Percentiles rank a stretch among this genome's conserved stretches.
Conservation (phyloP, 2,797 vertebrate genomes). For the Sandelia bainsii region DNA sequence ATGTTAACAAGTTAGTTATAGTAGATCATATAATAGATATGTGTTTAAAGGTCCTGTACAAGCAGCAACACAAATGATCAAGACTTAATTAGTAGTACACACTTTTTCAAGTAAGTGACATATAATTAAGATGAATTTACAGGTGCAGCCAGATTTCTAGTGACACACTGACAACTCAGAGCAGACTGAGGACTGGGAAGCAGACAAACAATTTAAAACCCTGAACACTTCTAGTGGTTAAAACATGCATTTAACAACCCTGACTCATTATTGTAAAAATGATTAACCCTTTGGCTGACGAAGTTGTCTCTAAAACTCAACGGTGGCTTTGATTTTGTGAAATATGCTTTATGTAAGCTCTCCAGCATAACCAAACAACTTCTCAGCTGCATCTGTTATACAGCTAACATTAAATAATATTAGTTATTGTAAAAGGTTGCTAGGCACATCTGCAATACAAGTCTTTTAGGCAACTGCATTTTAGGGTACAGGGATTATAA, state of each 20-base stretch:
- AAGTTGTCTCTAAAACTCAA: constrained; percentile 1
- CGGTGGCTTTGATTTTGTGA: constrained; percentile 21
- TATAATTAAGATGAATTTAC: background rate
- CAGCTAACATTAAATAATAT: background rate
- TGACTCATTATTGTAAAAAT: background rate
- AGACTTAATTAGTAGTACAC: background rate
- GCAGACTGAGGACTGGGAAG: background rate
- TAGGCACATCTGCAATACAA: background rate
- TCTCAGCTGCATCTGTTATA: constrained; percentile 19
- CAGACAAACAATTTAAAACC: background rate
- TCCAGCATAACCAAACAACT: constrained; percentile 4
- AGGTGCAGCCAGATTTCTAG: background rate
- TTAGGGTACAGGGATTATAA: background rate
- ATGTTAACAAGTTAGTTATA: background rate
- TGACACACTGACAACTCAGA: background rate
- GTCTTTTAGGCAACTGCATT: background rate
- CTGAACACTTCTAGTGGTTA: background rate
- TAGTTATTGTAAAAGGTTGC: background rate
- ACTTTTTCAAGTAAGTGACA: background rate
- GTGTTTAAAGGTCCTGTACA: background rate
- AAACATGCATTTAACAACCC: background rate
- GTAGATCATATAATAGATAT: background rate
- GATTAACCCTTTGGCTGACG: background rate
- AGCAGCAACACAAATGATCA: background rate
- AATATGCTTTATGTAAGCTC: background rate